phyloP scores from a whole-genome alignment of 2,797 vertebrate genomes.

The Leptatherina wallacei region DNA sequence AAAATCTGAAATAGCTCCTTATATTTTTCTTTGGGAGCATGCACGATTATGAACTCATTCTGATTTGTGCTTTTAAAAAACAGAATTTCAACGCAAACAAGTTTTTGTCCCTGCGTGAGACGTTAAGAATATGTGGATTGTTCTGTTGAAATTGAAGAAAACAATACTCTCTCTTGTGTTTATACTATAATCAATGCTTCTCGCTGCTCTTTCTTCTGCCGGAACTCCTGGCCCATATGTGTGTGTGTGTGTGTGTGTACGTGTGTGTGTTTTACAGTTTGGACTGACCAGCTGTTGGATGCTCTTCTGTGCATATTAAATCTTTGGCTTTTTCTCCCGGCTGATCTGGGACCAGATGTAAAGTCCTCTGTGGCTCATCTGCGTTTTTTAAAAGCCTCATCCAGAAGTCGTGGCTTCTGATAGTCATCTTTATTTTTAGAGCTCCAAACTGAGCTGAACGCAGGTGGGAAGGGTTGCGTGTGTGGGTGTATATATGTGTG shows the following conservation, averaged over 20 bases:
- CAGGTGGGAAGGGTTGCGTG: constrained; percentile 53
- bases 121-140: constrained; percentile 59
- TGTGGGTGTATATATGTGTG: background rate
- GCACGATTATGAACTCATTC: background rate
- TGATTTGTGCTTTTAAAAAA: constrained; percentile 26
- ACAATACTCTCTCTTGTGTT: constrained; percentile 68
- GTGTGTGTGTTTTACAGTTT: constrained; percentile 60
- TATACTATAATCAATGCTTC: constrained; percentile 73
- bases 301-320: constrained; percentile 67
- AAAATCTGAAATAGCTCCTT: background rate
- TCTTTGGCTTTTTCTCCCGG: constrained; percentile 52
- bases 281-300: constrained; percentile 72
- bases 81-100: constrained; percentile 26
- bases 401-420: constrained; percentile 67
- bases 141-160: constrained; percentile 67
- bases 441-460: constrained; percentile 37
- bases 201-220: constrained; percentile 69
- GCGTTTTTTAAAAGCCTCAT: constrained; percentile 60
- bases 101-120: constrained; percentile 55
- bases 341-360: constrained; percentile 72
- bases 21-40: constrained; percentile 17
- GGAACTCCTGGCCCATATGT: constrained; percentile 60
- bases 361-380: constrained; percentile 65
- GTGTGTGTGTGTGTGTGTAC: constrained; percentile 28
- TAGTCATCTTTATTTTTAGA: constrained; percentile 73